Base-by-base conservation (phyloP, 64 coral and sea anemone genomes). In the Stichodactyla mertensii region DNA sequence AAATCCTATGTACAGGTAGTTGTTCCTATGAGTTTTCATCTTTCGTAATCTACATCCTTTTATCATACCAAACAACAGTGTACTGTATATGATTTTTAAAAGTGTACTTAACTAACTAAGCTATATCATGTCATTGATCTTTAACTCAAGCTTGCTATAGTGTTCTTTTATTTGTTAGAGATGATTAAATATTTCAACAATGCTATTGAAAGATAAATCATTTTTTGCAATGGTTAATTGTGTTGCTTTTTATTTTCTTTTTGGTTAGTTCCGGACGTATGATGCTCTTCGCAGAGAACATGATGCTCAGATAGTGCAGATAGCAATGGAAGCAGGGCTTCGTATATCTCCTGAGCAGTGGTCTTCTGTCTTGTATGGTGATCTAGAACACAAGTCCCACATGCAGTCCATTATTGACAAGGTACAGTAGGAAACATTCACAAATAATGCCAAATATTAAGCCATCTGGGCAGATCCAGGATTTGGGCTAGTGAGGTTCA, bases 361-460 rank as follows among this genome's bases (percentile, higher is more conserved):
- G 97, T 99, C 97, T 7, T 94, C 97, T 7, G 61, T 99, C 51
- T 66, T 99, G 54, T 99, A 99, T 84, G 97, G 97, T 71, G 97
- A 99, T 52, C 88, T 92, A 54, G 93, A 92, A 26, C 90, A 99
- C 85, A 99, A 99, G 77, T 99, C 97, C 6, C 97, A 99, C 57
- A 99, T 99, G 97, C 97, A 99, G 62, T 99, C 97, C 9, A 99
- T 99, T 36, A 99, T 99, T 53, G 97, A 99, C 83, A 99, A 99
- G 88, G 93, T 99, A 52, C 13, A 15, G 18, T 74, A 5, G 19
- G 4, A 6, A 20, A 9, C 64, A 69, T 69, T 2, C 36, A 45
- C 1, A 45, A 45, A 45, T 45, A 45, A 45, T 45, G 36, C 3
- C 36, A 45, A 45, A 45, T 36, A 36, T 36, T 36, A 36, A 36